Percentiles rank a stretch among this genome's conserved stretches.
Evolutionary conservation across 2,113 vertebrate species (phyloP).

Genomic region (Tyto alba): DNA sequence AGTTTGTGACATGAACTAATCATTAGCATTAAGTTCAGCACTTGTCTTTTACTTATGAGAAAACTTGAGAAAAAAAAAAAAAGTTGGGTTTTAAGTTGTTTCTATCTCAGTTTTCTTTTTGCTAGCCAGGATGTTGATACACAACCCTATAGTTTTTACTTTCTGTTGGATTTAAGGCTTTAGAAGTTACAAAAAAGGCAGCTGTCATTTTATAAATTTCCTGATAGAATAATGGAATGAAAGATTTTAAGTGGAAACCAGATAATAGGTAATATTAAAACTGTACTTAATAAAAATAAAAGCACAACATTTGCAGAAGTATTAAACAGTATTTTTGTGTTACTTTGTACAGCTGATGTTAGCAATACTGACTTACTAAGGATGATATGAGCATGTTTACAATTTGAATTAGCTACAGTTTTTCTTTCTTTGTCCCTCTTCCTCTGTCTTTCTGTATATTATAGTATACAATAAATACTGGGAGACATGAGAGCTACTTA

Average conservation of each 20-base stretch:
- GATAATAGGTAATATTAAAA: not conserved
- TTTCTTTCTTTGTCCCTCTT: not conserved
- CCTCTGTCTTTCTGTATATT: not conserved
- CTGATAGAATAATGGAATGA: not conserved
- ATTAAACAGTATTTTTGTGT: not conserved
- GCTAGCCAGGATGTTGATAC: not conserved
- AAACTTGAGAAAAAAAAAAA: not conserved
- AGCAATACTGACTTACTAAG: not conserved
- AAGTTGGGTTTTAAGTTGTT: rapidly evolving
- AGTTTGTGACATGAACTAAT: not conserved
- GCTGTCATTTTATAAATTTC: not conserved
- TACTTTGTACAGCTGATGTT: not conserved
- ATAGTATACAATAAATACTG: not conserved
- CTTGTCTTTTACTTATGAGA: not conserved
- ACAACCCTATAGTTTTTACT: not conserved
- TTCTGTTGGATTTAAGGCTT: not conserved
- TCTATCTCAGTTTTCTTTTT: not conserved
- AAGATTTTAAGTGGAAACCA: not conserved
- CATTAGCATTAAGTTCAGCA: not conserved
- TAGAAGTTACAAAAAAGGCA: not conserved
- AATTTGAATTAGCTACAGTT: not conserved
- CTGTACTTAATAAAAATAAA: not conserved
- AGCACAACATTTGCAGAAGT: not conserved
- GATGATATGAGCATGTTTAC: not conserved
- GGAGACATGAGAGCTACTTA: not conserved